Evolutionary conservation across 2,113 vertebrate species (phyloP), one percentile per base, ranked within the genome.

Genomic region (Dasyornis broadbenti): DNA sequence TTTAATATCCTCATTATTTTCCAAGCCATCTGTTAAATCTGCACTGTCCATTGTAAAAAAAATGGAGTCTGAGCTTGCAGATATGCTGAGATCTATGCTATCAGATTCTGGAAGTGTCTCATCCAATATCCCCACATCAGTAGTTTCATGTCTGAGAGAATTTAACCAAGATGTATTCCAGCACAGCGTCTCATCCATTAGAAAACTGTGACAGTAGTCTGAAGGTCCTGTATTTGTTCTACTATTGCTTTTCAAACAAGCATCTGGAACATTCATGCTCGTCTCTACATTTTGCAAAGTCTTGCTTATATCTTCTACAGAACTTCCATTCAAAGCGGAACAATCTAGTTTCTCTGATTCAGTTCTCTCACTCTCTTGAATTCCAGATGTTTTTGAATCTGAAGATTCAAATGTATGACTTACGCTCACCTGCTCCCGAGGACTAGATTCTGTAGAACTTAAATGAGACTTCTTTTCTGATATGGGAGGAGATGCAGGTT

Each of bases 71-170:
- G 79, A 73, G 82, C 3, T 78, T 81, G 6, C 5, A 71, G 68
- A 90, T 40, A 68, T 63, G 53, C 59, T 87, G 59, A 66, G 7
- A 96, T 92, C 89, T 49, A 89, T 9, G 27, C 10, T 20, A 61
- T 28, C 75, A 90, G 6, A 37, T 83, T 95, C 95, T 92, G 97
- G 97, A 95, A 98, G 26, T 12, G 95, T 97, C 86, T 98, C 98
- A 45, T 94, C 72, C 65, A 93, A 65, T 96, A 98, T 96, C 10
- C 94, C 88, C 75, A 68, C 23, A 26, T 56, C 40, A 42, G 5
- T 5, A 92, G 42, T 42, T n/a, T 93, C 86, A 66, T 3, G 4
- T 85, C 16, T 31, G 5, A 89, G 5, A 71, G 39, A 83, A 87
- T 28, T 72, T 61, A 91, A 17, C 0, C 44, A 30, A 81, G 93